Conservation (phyloP, 2,113 vertebrate genomes). For the Cyanoliseus patagonus region DNA sequence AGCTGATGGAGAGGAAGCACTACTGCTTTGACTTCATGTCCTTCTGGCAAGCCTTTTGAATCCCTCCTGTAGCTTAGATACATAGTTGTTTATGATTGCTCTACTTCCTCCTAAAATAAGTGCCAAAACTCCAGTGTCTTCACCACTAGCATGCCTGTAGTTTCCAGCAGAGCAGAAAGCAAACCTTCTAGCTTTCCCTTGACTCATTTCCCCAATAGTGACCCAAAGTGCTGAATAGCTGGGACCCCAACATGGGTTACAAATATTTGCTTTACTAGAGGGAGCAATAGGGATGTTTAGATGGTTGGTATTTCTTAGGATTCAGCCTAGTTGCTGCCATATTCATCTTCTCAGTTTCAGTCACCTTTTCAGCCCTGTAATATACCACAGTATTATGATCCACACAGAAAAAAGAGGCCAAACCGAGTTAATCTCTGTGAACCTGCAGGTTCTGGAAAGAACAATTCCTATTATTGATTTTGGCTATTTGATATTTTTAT, state of each 20-base stretch:
- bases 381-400: background rate
- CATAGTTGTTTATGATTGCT: background rate
- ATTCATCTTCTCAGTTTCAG: conserved; percentile 13
- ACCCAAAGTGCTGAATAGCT: background rate
- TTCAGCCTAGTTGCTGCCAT: background rate
- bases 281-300: background rate
- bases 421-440: conserved; percentile 2
- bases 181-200: background rate
- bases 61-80: background rate
- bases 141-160: background rate
- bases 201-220: background rate
- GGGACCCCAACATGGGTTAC: background rate
- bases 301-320: background rate
- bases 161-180: background rate
- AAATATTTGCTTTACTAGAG: background rate
- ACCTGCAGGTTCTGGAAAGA: conserved; percentile 18
- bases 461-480: conserved; percentile 34
- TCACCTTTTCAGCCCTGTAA: background rate
- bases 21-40: background rate
- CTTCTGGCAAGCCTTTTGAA: background rate
- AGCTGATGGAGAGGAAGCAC: background rate
- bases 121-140: background rate
- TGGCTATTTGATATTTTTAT: conserved; percentile 21
- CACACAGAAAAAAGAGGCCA: background rate
- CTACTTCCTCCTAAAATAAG: background rate